These are phyloP conservation scores for Platysternon megacephalum DNA, from an alignment of 2,113 vertebrate species.

Conservation along the genomic window DNA sequence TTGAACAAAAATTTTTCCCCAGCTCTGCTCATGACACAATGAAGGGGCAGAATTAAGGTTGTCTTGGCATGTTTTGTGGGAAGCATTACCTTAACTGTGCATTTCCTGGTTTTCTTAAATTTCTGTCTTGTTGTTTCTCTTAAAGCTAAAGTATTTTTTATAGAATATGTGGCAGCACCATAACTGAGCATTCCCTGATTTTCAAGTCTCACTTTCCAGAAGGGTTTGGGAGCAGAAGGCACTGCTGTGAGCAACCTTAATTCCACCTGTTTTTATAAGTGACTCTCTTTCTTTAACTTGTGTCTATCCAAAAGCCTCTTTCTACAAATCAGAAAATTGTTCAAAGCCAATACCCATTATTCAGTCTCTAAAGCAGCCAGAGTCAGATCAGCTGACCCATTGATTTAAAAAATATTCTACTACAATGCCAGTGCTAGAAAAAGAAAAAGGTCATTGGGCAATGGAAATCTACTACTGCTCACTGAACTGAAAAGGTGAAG, in stretches of 20 bases:
- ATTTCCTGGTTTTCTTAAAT: background rate
- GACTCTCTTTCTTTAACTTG: background rate
- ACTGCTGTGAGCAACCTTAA: background rate
- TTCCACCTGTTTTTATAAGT: background rate
- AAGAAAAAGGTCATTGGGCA: background rate
- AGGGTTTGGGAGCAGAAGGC: too few species aligned
- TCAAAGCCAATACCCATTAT: background rate
- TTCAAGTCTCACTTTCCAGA: too few species aligned
- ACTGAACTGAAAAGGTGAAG: background rate
- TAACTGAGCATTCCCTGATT: too few species aligned
- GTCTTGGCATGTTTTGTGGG: background rate
- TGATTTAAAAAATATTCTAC: background rate
- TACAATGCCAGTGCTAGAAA: background rate
- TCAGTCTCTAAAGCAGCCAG: background rate
- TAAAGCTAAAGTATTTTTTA: background rate
- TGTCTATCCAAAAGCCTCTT: background rate
- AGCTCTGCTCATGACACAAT: background rate
- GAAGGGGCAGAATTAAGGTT: background rate
- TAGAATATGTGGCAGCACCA: background rate
- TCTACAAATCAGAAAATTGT: background rate
- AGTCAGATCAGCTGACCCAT: background rate
- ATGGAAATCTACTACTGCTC: background rate
- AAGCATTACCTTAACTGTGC: background rate
- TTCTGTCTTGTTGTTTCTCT: background rate
- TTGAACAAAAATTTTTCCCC: too few species aligned